Percentiles rank a stretch among this genome's conserved stretches.
These are phyloP conservation scores for Poecilobothrus nobilitatus DNA, from an alignment of 2,888 invertebrate species.

Conservation along the genomic window DNA sequence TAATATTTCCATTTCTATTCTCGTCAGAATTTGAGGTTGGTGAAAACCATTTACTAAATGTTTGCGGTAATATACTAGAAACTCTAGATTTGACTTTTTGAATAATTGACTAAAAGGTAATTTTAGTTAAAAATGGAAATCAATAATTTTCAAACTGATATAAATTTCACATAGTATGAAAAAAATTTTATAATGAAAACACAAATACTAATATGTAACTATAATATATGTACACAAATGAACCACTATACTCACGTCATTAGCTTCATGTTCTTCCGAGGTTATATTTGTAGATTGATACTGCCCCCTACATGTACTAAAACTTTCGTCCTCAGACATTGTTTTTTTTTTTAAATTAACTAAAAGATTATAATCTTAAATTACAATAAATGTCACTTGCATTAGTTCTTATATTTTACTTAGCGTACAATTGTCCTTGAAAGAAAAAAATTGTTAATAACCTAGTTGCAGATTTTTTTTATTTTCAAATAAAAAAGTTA, in stretches of 20 bases:
- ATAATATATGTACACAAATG: neutral
- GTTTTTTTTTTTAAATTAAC: neutral
- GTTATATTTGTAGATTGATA: slow-evolving; percentile 14
- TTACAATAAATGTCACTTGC: neutral
- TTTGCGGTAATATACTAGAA: slow-evolving; percentile 38
- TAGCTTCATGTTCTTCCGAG: slow-evolving; percentile 18
- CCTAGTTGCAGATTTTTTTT: neutral
- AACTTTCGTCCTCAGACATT: slow-evolving; percentile 23
- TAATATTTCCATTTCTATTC: slow-evolving; percentile 26
- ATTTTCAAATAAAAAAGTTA: no score
- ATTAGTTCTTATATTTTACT: neutral
- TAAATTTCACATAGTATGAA: neutral
- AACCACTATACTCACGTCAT: slow-evolving; percentile 19
- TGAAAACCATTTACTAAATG: slow-evolving; percentile 40
- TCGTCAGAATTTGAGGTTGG: slow-evolving; percentile 22
- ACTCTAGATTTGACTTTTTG: slow-evolving; percentile 40
- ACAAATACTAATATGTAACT: neutral
- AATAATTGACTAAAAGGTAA: slow-evolving; percentile 37
- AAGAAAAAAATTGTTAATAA: neutral
- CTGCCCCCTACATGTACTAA: slow-evolving; percentile 19
- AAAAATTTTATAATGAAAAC: neutral
- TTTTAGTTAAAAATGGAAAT: slow-evolving; percentile 2
- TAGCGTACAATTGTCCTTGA: neutral
- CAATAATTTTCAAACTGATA: neutral
- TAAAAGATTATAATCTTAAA: neutral